Evolutionary conservation across 2,797 vertebrate genomes (phyloP).

Genomic region (Nannoperca obscura): DNA sequence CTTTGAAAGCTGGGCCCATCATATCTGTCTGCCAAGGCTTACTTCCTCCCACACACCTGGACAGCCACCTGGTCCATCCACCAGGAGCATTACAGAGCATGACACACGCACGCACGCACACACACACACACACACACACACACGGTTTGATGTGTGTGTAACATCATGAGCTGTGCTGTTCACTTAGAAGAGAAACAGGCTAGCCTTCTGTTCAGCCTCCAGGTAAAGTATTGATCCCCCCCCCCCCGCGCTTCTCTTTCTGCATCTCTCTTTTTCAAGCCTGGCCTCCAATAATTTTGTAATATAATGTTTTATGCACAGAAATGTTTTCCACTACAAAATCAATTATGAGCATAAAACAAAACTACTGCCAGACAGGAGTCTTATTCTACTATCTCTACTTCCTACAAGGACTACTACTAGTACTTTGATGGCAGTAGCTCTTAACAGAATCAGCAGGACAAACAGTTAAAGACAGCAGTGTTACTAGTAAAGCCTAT

Average conservation of each 20-base stretch:
- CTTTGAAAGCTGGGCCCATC: constrained; percentile 66
- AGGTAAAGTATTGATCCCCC: constrained; percentile 56
- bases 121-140: constrained; percentile 21
- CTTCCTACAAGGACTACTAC: not conserved
- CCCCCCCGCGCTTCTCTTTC: not conserved
- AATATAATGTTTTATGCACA: constrained; percentile 7
- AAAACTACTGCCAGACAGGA: not conserved
- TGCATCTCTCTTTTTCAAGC: constrained; percentile 23
- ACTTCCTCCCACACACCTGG: constrained; percentile 76
- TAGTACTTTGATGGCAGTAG: not conserved
- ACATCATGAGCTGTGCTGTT: constrained; percentile 70
- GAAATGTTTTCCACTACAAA: not conserved
- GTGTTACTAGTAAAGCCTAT: not conserved
- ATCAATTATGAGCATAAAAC: not conserved
- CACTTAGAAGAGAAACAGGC: constrained; percentile 60
- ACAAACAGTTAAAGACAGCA: not conserved
- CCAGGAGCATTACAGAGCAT: constrained; percentile 33
- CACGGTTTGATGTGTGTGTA: constrained; percentile 64
- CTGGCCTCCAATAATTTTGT: constrained; percentile 12
- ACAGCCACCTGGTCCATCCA: constrained; percentile 65
- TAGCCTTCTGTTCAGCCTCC: constrained; percentile 66
- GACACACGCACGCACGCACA: constrained; percentile 16
- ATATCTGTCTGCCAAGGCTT: constrained; percentile 59
- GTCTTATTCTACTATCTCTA: not conserved
- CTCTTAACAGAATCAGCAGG: not conserved